Evolutionary conservation across 2,113 vertebrate genomes (phyloP).

Genomic region (Ameiurus melas): DNA sequence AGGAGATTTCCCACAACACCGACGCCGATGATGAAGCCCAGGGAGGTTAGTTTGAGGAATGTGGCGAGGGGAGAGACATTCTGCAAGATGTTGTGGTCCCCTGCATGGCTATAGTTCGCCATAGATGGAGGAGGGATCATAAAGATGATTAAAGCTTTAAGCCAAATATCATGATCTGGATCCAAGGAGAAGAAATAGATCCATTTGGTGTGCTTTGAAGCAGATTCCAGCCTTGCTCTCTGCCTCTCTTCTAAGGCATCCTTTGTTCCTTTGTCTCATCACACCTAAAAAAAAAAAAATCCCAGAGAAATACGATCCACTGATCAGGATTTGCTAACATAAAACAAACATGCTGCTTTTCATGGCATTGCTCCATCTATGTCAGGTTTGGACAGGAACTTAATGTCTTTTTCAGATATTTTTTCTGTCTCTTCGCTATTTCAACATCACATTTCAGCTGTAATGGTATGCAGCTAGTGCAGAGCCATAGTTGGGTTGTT

Average conservation of each 20-base stretch:
- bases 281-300: slow-evolving; percentile 71
- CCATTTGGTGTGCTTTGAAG: slow-evolving; percentile 94
- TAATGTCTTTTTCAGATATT: slow-evolving; percentile 47
- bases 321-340: slow-evolving; percentile 67
- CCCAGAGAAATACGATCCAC: slow-evolving; percentile 74
- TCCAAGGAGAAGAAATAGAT: slow-evolving; percentile 89
- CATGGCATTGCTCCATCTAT: slow-evolving; percentile 46
- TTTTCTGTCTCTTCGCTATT: slow-evolving; percentile 53
- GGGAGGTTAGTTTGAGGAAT: slow-evolving; percentile 99
- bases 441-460: slow-evolving; percentile 54
- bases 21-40: slow-evolving; percentile 99
- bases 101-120: slow-evolving; percentile 99
- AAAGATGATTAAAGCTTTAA: slow-evolving; percentile 88
- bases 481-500: slow-evolving; percentile 57
- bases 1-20: slow-evolving; percentile 99
- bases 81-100: slow-evolving; percentile 99
- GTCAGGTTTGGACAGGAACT: slow-evolving; percentile 50
- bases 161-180: slow-evolving; percentile 98
- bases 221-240: slow-evolving; percentile 91
- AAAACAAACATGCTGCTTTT: slow-evolving; percentile 63
- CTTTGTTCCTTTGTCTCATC: slow-evolving; percentile 86
- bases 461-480: slow-evolving; percentile 59
- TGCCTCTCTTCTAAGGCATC: slow-evolving; percentile 82
- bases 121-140: slow-evolving; percentile 99
- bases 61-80: slow-evolving; percentile 99